Evolutionary conservation across 2,113 vertebrate species (phyloP), one percentile per base, ranked within the genome.

Genomic region (Mus pahari): DNA sequence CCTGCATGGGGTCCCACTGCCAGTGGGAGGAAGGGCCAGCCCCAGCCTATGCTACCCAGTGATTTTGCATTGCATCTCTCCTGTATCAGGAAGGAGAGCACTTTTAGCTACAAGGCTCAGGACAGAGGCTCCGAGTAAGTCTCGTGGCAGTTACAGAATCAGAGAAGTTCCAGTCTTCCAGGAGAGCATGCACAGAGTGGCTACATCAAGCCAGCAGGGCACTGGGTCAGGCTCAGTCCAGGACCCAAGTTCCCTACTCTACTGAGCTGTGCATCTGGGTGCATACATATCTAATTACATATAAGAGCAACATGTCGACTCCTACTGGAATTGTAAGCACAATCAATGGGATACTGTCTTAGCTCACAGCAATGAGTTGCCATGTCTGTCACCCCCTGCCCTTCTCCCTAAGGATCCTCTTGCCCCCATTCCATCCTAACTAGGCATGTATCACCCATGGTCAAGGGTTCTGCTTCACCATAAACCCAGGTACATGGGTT

Each of bases 101-200:
- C 53, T 45, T 92, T 94, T 86, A 77, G 77, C 33, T 75, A 39
- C n/a, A 86, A 64, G 13, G 82, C 28, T 28, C 45, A 66, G 0
- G 4, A 33, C 42, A 39, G 50, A 24, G 33, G 48, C 36, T 83
- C 77, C 31, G 14, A 55, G 12, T 33, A 79, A 86, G 33, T 39
- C 86, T 53, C 31, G 2, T 0, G 55, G 26, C 4, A 22, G 5
- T 42, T 33, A 12, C 1, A 55, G 74, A 81, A 48, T 50, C 68
- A 42, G 33, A 58, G 70, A 39, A 68, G 91, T n/a, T 36, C 16
- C 1, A 5, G 1, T 7, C 50, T 48, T 74, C 75, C 20, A 1
- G 24, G 78, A 70, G n/a, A 12, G 1, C 0, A 0, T 0, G 16
- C 55, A 13, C 48, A 0, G 0, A 14, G 42, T 17, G 14, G 70